A percentile compares a stretch with the other conserved stretches of the same genome.
phyloP scores from a whole-genome alignment of 2,113 vertebrate species.

The Halichoeres trimaculatus region DNA sequence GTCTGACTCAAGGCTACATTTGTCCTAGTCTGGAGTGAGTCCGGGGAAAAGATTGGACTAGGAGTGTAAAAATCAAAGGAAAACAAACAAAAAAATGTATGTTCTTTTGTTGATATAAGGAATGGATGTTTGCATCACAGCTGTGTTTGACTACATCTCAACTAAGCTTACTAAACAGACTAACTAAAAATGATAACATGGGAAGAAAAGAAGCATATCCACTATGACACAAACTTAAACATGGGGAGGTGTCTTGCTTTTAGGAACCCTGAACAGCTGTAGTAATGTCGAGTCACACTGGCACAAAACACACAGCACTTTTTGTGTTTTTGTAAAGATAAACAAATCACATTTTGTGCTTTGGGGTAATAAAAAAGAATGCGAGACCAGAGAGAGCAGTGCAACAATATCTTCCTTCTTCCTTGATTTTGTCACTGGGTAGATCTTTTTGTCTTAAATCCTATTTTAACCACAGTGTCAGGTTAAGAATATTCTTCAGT shows the following conservation, averaged over 20 bases:
- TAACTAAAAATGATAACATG: no score
- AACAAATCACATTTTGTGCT: no score
- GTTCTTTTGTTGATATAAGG: constrained; percentile 39
- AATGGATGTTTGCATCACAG: constrained; percentile 50
- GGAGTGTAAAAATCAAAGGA: background rate
- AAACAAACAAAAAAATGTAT: no score
- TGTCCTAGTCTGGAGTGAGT: constrained; percentile 13
- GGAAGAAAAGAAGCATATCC: no score
- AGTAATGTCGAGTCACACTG: no score
- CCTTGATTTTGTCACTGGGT: no score
- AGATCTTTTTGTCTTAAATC: background rate
- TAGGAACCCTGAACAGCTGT: no score
- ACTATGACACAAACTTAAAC: no score
- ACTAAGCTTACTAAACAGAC: no score
- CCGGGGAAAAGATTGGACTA: constrained; percentile 15
- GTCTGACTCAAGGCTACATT: constrained; percentile 9
- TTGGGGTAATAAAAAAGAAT: background rate
- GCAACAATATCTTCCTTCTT: constrained; percentile 13
- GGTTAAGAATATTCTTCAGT: background rate
- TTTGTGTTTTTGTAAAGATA: no score
- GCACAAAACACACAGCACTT: no score
- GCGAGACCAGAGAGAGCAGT: background rate
- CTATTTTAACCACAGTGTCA: background rate
- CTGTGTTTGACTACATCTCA: constrained; percentile 40
- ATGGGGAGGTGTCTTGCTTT: no score